A percentile compares a stretch with the other conserved stretches of the same genome.
Conservation (phyloP, 2,113 vertebrate genomes). For the Thalassoma bifasciatum region DNA sequence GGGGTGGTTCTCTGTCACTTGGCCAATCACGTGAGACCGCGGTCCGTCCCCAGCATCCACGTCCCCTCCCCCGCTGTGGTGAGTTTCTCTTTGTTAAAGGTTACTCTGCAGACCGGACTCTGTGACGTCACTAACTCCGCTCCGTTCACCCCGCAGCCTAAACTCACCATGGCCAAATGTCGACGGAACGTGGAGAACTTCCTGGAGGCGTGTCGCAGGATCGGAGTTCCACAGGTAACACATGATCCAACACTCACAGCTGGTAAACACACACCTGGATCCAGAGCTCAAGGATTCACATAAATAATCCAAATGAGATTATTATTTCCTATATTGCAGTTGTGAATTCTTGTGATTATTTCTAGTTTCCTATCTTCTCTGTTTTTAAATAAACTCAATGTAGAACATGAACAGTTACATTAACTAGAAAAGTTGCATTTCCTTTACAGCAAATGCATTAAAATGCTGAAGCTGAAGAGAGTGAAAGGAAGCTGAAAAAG, state of each 20-base stretch:
- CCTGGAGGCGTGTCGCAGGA: conserved; percentile 95
- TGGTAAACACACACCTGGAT: no score
- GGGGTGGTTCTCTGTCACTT: conserved; percentile 97
- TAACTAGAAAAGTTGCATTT: no score
- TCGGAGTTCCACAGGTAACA: conserved; percentile 96
- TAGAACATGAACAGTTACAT: no score
- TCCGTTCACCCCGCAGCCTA: conserved; percentile 85
- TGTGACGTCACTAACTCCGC: fast-evolving
- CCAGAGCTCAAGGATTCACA: no score
- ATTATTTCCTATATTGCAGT: no score
- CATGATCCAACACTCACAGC: background rate
- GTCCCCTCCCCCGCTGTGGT: conserved; percentile 98
- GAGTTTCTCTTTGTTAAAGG: conserved; percentile 42
- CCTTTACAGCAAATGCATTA: no score
- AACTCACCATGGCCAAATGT: conserved; percentile 99
- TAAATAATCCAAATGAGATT: no score
- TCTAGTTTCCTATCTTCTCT: no score
- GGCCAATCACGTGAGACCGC: conserved; percentile 96
- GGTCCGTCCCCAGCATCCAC: conserved; percentile 96
- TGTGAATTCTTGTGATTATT: no score
- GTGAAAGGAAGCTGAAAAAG: no score
- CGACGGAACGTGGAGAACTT: conserved; percentile 98
- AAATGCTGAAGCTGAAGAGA: no score
- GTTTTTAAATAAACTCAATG: no score
- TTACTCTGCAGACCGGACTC: background rate